Conservation (phyloP, 1,140 invertebrate species). For the Drosophila gunungcola region DNA sequence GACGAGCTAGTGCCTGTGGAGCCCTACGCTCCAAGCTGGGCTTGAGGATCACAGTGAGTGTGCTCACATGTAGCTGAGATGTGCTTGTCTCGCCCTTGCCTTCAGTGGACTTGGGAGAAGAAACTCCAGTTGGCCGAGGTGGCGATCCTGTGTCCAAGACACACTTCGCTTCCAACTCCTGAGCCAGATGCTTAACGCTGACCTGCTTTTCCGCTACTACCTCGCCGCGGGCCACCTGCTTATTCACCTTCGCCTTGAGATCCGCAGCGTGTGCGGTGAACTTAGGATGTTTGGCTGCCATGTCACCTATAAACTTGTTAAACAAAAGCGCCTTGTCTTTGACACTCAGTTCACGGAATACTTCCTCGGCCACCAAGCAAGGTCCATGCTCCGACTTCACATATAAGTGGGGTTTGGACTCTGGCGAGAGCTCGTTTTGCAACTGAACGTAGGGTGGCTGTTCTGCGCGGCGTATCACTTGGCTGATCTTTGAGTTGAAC, state of each 20-base stretch:
- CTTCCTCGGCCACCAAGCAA: conserved; percentile 75
- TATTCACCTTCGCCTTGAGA: conserved; percentile 60
- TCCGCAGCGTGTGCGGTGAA: conserved; percentile 64
- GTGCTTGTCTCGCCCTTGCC: background rate
- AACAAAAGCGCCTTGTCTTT: conserved; percentile 77
- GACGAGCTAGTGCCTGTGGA: background rate
- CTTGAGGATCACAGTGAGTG: conserved; percentile 72
- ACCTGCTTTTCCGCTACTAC: conserved; percentile 67
- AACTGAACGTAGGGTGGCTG: conserved; percentile 50
- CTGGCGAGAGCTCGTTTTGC: conserved; percentile 64
- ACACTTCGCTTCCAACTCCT: conserved; percentile 75
- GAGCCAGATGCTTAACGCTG: conserved; percentile 66
- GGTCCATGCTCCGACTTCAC: conserved; percentile 12
- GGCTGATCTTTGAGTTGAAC: conserved; percentile 71
- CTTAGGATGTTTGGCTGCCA: conserved; percentile 71
- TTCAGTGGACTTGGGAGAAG: background rate
- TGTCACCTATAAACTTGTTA: conserved; percentile 76
- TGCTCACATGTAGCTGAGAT: conserved; percentile 62
- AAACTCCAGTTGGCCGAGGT: background rate
- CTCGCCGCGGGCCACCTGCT: conserved; percentile 68
- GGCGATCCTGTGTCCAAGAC: conserved; percentile 19
- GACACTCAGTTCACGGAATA: conserved; percentile 74
- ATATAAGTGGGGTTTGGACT: conserved; percentile 8
- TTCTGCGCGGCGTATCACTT: conserved; percentile 57
- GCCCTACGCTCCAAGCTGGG: conserved; percentile 55